Percentiles rank a stretch among this genome's conserved stretches.
phyloP scores from a whole-genome alignment of 2,888 invertebrate genomes.

The Melanchra persicariae region DNA sequence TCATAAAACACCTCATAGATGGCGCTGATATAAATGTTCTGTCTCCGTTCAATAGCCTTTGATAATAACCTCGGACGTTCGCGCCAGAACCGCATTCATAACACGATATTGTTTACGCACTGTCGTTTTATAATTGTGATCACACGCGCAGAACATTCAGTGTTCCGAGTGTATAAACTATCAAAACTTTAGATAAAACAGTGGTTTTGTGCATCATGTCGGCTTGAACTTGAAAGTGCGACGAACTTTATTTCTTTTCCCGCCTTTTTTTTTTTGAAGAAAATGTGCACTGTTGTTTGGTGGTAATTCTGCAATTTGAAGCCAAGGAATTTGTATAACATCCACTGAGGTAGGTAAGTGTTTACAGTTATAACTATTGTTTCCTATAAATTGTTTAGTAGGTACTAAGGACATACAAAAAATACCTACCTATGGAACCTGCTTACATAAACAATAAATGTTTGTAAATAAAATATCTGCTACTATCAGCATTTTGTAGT shows the following conservation, averaged over 20 bases:
- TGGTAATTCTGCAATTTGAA: constrained; percentile 30
- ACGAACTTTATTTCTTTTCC: constrained; percentile 41
- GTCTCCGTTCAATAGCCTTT: constrained; percentile 77
- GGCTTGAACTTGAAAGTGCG: constrained; percentile 48
- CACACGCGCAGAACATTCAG: constrained; percentile 63
- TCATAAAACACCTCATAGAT: constrained; percentile 46
- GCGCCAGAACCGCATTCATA: constrained; percentile 72
- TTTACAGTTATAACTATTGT: not conserved
- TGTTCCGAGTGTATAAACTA: constrained; percentile 46
- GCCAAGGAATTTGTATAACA: constrained; percentile 31
- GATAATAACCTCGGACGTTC: constrained; percentile 72
- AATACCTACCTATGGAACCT: not conserved
- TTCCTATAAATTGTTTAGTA: constrained; percentile 10
- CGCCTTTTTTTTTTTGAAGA: constrained; percentile 40
- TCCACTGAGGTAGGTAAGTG: constrained; percentile 36
- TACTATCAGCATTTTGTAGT: not conserved
- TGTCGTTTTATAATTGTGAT: constrained; percentile 70
- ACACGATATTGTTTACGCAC: constrained; percentile 79
- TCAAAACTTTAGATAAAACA: constrained; percentile 38
- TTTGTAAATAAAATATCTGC: constrained; percentile 40
- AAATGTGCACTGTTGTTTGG: constrained; percentile 32
- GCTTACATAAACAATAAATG: constrained; percentile 23
- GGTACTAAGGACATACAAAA: not conserved
- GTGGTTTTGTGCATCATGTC: constrained; percentile 49
- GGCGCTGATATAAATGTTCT: constrained; percentile 56